Base-by-base conservation (phyloP, 2,113 vertebrate genomes). In the Callopanchax toddi region DNA sequence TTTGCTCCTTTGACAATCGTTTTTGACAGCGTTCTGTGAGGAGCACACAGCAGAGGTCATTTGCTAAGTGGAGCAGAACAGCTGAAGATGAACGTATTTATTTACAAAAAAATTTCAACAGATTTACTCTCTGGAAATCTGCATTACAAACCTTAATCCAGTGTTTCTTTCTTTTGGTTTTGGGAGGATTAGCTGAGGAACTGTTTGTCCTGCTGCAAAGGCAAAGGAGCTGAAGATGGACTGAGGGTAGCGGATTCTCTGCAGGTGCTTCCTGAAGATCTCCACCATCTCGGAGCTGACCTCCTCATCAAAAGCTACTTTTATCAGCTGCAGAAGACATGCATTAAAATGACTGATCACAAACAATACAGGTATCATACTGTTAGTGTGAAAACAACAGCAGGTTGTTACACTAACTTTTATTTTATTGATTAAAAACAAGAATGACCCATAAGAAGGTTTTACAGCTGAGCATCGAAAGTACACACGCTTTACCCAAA, bases 121-220 rank as follows among this genome's bases (percentile, higher is more conserved):
- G 36, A 18, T 51, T 60, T n/a, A n/a, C n/a, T n/a, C n/a, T 26
- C 20, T 21, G 21, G 23, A 8, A 39, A 50, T 29, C 29, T 45
- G 46, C 29, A 20, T 2, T 16, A 86, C 88, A 89, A 88, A 98
- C 97, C 96, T 95, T 80, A 99, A 95, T n/a, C 96, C 97, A 5
- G 95, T 98, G 82, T 97, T 98, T 74, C 95, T 96, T 80, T 99
- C 97, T 76, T 99, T 99, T 78, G 96, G 96, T 76, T 99, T 99
- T 54, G 96, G 96, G 57, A 97, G 92, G 79, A 95, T 94, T 40
- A 96, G 94, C 78, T 96, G 95, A 15, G 96, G 95, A 25, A 93
- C 87, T 0, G 94, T 93, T 71, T 98, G 96, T 78, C 97, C 97
- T 63, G 95, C 94, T 43, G 95, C 96, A 67, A 99, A 99, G 22